These are phyloP conservation scores for Cryptus viduatorius DNA, from an alignment of 2,888 invertebrate species.

Conservation along the genomic window DNA sequence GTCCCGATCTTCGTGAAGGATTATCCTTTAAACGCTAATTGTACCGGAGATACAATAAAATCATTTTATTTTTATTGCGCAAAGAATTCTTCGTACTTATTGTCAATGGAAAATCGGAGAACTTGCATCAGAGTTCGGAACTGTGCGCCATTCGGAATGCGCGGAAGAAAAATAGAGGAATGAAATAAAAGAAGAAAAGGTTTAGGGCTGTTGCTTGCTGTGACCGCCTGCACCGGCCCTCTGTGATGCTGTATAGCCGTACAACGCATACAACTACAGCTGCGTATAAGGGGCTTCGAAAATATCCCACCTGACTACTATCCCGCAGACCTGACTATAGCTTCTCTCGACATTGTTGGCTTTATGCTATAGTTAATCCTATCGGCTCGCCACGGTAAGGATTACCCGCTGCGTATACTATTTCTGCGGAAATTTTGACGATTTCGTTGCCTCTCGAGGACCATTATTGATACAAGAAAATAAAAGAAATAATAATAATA, in stretches of 20 bases:
- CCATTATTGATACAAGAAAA: not conserved
- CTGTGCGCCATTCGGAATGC: constrained; percentile 59
- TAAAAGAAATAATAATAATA: no score
- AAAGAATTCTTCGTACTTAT: not conserved
- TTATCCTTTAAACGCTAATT: constrained; percentile 8
- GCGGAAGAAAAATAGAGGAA: constrained; percentile 56
- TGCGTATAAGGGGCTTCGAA: constrained; percentile 62
- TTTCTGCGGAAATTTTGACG: constrained; percentile 12
- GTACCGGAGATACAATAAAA: not conserved
- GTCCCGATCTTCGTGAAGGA: not conserved
- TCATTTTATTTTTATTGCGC: not conserved
- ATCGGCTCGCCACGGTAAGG: constrained; percentile 16
- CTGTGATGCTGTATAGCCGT: constrained; percentile 38
- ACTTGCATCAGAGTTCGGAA: not conserved
- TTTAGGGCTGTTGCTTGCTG: constrained; percentile 65
- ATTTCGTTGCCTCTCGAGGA: not conserved
- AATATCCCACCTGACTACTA: constrained; percentile 71
- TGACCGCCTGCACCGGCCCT: constrained; percentile 54
- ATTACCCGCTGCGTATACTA: constrained; percentile 7
- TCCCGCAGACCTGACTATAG: constrained; percentile 58
- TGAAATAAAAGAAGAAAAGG: constrained; percentile 39
- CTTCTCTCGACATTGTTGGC: constrained; percentile 55
- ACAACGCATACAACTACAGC: constrained; percentile 13
- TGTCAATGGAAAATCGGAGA: constrained; percentile 37
- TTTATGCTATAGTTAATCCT: constrained; percentile 34